Conservation (phyloP, 2,888 invertebrate species). For the Drosophila subquinaria region DNA sequence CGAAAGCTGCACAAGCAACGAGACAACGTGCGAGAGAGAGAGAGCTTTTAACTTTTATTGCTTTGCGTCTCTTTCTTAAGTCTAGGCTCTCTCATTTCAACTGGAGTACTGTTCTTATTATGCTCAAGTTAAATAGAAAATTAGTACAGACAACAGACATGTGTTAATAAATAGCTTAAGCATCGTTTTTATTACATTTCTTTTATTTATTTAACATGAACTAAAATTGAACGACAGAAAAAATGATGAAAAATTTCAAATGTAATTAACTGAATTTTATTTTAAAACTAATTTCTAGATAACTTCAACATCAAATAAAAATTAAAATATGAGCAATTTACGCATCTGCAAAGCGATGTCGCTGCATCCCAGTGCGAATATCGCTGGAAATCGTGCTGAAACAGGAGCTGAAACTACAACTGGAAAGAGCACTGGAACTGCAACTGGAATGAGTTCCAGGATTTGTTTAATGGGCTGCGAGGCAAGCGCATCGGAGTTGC, state of each 20-base stretch:
- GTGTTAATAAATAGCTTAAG: constrained; percentile 26
- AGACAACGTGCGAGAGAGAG: constrained; percentile 4
- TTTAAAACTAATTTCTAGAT: background rate
- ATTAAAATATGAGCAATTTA: constrained; percentile 55
- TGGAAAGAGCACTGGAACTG: background rate
- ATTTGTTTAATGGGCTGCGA: constrained; percentile 76
- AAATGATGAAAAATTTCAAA: background rate
- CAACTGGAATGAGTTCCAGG: constrained; percentile 32
- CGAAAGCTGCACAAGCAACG: constrained; percentile 50
- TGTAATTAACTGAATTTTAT: background rate
- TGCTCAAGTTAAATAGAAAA: constrained; percentile 29
- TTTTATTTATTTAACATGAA: background rate
- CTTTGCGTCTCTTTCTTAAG: constrained; percentile 11
- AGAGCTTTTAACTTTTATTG: constrained; percentile 50
- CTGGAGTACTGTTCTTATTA: constrained; percentile 26
- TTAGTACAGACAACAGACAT: constrained; percentile 11
- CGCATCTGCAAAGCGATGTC: constrained; percentile 66
- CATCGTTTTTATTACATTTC: background rate
- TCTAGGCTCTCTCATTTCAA: constrained; percentile 11
- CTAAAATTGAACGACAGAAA: no score
- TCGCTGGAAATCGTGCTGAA: background rate
- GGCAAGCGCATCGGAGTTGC: constrained; percentile 67
- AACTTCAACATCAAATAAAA: constrained; percentile 1
- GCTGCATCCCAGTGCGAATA: constrained; percentile 54
- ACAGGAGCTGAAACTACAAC: background rate